Evolutionary conservation across 2,888 invertebrate genomes (phyloP).

Genomic region (Hydraecia micacea): DNA sequence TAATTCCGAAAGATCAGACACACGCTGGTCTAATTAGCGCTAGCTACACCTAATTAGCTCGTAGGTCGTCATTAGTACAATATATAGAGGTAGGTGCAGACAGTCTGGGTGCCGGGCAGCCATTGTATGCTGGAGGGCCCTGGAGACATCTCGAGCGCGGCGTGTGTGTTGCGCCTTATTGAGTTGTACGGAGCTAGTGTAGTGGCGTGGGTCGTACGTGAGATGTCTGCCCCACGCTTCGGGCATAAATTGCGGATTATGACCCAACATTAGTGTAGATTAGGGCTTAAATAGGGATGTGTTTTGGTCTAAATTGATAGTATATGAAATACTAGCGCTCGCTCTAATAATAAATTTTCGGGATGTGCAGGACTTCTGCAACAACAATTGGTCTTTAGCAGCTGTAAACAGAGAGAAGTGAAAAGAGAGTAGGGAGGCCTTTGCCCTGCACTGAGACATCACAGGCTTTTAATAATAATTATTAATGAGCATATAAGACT

Average conservation of each 20-base stretch:
- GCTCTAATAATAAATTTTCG: neutral
- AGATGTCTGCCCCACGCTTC: constrained; percentile 29
- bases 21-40: constrained; percentile 43
- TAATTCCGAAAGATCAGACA: constrained; percentile 46
- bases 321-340: constrained; percentile 7
- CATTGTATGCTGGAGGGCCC: constrained; percentile 64
- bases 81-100: constrained; percentile 40
- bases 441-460: neutral
- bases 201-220: constrained; percentile 37
- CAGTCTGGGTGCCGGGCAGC: constrained; percentile 58
- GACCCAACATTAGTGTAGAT: constrained; percentile 33
- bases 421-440: neutral
- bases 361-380: neutral
- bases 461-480: neutral
- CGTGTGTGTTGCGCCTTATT: constrained; percentile 54
- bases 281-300: constrained; percentile 22
- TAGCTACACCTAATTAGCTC: constrained; percentile 55
- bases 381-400: neutral
- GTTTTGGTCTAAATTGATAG: constrained; percentile 26
- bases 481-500: neutral
- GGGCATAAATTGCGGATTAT: constrained; percentile 48
- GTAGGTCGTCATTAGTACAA: constrained; percentile 50
- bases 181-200: constrained; percentile 43
- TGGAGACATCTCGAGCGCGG: constrained; percentile 58
- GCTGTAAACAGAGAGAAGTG: neutral